Conservation (phyloP, 2,888 invertebrate genomes). For the Drosophila merina region DNA sequence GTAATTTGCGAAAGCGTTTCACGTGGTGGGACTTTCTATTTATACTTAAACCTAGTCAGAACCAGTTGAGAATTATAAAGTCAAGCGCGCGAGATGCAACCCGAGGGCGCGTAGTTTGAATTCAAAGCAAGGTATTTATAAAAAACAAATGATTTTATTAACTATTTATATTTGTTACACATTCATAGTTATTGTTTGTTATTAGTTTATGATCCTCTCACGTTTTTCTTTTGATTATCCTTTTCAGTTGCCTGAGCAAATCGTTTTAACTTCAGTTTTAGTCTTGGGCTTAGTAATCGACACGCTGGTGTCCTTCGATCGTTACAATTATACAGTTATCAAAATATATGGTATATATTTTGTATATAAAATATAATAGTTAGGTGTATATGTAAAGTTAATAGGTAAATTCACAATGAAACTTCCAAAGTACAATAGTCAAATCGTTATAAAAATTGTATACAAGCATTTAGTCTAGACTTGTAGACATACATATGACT, state of each 20-base stretch:
- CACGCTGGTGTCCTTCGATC: conserved; percentile 14
- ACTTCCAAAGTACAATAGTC: conserved; percentile 59
- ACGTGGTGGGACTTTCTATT: background rate
- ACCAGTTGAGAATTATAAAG: conserved; percentile 1
- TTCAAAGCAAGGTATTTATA: conserved; percentile 3
- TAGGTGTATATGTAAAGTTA: conserved; percentile 31
- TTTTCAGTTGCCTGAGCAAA: conserved; percentile 64
- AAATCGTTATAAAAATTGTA: conserved; percentile 21
- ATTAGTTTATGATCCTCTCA: conserved; percentile 2
- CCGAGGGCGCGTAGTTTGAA: too few relatives aligned
- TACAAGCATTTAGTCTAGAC: conserved; percentile 10
- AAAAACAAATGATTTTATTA: conserved; percentile 60
- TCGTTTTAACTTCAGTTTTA: conserved; percentile 34
- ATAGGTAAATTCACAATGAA: conserved; percentile 55
- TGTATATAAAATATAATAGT: conserved; percentile 37
- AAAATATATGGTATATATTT: conserved; percentile 34
- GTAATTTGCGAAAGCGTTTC: background rate
- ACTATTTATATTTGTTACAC: conserved; percentile 30
- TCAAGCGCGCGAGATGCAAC: too few relatives aligned
- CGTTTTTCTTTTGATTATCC: conserved; percentile 57
- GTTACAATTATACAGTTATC: conserved; percentile 31
- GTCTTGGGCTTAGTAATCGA: conserved; percentile 26
- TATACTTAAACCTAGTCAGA: background rate
- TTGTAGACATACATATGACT: conserved; percentile 9
- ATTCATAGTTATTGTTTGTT: conserved; percentile 13